Evolutionary conservation across 2,113 vertebrate species (phyloP).

Genomic region (Syrrhaptes paradoxus): DNA sequence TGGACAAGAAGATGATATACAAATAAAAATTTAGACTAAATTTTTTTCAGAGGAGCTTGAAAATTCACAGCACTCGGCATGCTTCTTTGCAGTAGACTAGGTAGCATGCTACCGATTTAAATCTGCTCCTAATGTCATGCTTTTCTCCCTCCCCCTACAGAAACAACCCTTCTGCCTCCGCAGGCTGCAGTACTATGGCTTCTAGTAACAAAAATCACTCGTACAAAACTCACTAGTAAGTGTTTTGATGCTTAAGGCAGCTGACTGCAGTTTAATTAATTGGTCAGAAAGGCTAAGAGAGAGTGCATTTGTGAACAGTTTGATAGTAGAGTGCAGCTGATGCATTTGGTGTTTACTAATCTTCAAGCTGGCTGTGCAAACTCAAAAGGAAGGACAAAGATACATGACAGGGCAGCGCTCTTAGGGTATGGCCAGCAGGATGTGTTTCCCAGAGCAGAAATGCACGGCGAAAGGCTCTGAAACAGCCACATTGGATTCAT

Average conservation of each 20-base stretch:
- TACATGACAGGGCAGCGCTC: neutral
- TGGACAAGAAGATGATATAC: neutral
- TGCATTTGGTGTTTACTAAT: neutral
- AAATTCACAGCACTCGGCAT: neutral
- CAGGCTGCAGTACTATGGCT: too few relatives aligned
- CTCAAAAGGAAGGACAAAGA: neutral
- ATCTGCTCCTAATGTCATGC: neutral
- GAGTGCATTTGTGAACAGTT: neutral
- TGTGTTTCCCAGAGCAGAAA: neutral
- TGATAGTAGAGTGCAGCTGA: neutral
- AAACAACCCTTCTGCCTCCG: neutral
- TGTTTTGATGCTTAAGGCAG: neutral
- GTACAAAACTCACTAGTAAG: neutral
- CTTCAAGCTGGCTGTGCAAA: neutral
- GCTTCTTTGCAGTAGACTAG: neutral
- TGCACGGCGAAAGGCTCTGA: accelerated
- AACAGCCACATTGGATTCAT: accelerated
- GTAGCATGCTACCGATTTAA: neutral
- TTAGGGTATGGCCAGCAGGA: neutral
- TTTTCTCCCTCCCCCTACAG: too few relatives aligned
- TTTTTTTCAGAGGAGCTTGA: neutral
- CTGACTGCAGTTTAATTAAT: neutral
- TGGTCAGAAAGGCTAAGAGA: neutral
- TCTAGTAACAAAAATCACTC: neutral
- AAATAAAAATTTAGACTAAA: neutral